Evolutionary conservation across 2,888 invertebrate genomes (phyloP).

Genomic region (Pedicia rivosa): DNA sequence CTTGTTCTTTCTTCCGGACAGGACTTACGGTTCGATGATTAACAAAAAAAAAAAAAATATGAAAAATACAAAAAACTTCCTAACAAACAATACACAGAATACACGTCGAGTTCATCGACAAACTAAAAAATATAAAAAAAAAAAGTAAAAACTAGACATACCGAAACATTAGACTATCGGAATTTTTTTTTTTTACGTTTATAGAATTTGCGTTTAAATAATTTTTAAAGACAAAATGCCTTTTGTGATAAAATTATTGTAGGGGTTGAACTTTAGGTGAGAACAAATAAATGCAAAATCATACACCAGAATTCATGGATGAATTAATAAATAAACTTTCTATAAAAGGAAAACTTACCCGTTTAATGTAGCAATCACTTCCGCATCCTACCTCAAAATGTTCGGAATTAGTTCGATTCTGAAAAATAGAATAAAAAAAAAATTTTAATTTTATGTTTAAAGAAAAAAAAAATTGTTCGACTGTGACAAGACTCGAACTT

Average conservation of each 20-base stretch:
- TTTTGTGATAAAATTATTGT: too few relatives aligned
- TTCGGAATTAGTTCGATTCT: constrained; percentile 43
- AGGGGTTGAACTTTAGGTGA: neutral
- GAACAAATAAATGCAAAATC: neutral
- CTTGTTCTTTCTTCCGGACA: neutral
- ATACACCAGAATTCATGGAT: neutral
- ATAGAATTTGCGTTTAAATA: too few relatives aligned
- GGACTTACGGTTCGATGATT: constrained; percentile 3
- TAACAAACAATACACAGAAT: too few relatives aligned
- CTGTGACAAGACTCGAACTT: constrained; percentile 33
- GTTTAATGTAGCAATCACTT: constrained; percentile 51
- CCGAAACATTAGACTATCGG: too few relatives aligned
- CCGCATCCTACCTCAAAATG: constrained; percentile 40
- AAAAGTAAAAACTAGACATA: too few relatives aligned
- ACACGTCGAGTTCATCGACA: too few relatives aligned
- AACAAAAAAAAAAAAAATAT: neutral
- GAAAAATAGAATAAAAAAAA: constrained; percentile 24
- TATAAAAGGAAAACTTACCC: constrained; percentile 35
- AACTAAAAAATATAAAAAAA: too few relatives aligned
- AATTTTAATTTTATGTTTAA: constrained; percentile 4
- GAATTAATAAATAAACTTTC: neutral
- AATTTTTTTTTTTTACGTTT: too few relatives aligned
- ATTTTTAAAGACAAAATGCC: too few relatives aligned
- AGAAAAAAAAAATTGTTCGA: constrained; percentile 18
- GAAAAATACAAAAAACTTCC: constrained; percentile 1